Conservation (phyloP, 2,797 vertebrate species). For the Arctocebus calabarensis region DNA sequence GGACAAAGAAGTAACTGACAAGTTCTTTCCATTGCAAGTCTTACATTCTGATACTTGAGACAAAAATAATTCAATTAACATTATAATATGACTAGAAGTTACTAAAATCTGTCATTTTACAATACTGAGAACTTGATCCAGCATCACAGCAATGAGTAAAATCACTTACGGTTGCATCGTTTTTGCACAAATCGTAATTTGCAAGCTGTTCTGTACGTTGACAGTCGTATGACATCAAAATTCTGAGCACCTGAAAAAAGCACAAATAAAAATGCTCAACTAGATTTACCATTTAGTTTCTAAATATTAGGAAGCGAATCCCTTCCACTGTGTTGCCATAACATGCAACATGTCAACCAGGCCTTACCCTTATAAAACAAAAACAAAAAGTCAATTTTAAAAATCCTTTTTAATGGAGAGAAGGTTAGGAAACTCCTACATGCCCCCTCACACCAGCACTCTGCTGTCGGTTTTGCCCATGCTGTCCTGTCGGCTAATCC, state of each 20-base stretch:
- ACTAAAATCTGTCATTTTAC: constrained; percentile 5
- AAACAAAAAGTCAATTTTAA: background rate
- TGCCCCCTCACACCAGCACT: background rate
- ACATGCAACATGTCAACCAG: background rate
- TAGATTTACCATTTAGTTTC: background rate
- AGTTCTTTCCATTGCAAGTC: constrained; percentile 15
- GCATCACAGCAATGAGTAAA: background rate
- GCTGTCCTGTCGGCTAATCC: background rate
- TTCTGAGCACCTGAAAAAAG: constrained; percentile 94
- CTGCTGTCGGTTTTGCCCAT: background rate
- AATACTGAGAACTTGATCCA: background rate
- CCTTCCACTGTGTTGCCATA: background rate
- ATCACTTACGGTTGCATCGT: constrained; percentile 96
- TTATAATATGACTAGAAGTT: background rate
- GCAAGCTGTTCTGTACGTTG: constrained; percentile 98
- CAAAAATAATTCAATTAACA: constrained; percentile 54
- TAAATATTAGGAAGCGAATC: background rate
- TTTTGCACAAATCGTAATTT: constrained; percentile 98
- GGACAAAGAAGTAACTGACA: background rate
- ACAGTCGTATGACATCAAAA: constrained; percentile 97
- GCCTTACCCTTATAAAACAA: background rate
- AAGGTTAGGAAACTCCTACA: background rate
- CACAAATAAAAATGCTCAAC: constrained; percentile 54
- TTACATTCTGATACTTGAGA: constrained; percentile 28
- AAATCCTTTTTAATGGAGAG: background rate